A percentile compares a stretch with the other conserved stretches of the same genome.
Conservation (phyloP, 2,113 vertebrate genomes). For the Porphyrio hochstetteri region DNA sequence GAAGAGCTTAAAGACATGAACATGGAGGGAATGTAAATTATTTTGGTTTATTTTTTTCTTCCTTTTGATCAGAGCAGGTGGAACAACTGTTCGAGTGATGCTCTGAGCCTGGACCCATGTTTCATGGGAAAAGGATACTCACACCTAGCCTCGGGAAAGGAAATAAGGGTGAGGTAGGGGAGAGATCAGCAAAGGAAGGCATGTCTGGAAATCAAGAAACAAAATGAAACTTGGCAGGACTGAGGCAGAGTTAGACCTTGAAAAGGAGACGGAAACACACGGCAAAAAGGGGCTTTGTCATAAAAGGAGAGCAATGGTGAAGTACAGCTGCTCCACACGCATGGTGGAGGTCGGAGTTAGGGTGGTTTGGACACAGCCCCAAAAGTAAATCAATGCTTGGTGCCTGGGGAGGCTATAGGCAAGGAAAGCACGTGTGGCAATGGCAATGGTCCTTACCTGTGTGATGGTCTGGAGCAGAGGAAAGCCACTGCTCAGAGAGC, state of each 20-base stretch:
- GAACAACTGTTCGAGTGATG: background rate
- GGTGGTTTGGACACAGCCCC: background rate
- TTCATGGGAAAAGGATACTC: background rate
- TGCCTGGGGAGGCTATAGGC: background rate
- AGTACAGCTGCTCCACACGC: rapidly evolving
- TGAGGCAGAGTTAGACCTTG: background rate
- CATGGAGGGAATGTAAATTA: background rate
- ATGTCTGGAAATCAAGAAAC: background rate
- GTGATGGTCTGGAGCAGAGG: background rate
- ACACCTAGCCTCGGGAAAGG: background rate
- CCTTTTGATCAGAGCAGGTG: background rate
- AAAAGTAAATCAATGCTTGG: background rate
- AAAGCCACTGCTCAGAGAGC: background rate
- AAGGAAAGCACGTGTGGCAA: background rate
- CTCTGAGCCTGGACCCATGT: background rate
- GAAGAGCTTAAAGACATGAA: background rate
- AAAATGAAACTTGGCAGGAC: slow-evolving; percentile 8
- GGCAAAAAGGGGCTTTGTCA: background rate
- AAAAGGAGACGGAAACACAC: background rate
- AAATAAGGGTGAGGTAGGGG: background rate
- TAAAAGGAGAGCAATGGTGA: background rate
- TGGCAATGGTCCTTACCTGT: background rate
- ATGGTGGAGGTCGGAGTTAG: background rate
- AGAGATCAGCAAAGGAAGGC: background rate
- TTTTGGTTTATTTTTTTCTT: background rate